Conservation (phyloP, 1,140 invertebrate genomes). For the Bombus difficillimus region DNA sequence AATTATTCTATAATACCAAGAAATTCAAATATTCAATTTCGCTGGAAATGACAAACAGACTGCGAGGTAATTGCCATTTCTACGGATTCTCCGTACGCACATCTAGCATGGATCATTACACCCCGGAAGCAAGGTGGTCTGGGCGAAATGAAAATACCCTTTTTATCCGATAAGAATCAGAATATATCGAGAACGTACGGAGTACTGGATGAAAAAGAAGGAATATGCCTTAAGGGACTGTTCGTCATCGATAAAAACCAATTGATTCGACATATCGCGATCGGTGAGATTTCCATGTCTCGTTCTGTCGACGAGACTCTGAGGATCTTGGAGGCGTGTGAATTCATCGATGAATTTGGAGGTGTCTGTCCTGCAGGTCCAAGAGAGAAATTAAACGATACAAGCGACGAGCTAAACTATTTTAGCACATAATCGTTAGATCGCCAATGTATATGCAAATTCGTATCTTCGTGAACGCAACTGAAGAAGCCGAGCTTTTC, state of each 20-base stretch:
- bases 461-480: neutral
- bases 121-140: conserved; percentile 96
- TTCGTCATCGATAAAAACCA: conserved; percentile 97
- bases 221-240: conserved; percentile 94
- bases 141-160: conserved; percentile 95
- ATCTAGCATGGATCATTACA: conserved; percentile 96
- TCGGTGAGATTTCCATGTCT: conserved; percentile 95
- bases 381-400: conserved; percentile 88
- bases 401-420: conserved; percentile 6
- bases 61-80: conserved; percentile 92
- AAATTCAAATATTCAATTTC: neutral
- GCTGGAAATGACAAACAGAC: conserved; percentile 45
- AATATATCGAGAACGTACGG: conserved; percentile 93
- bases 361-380: conserved; percentile 97
- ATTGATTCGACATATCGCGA: conserved; percentile 94
- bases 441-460: neutral
- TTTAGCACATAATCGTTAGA: conserved; percentile 21
- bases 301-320: conserved; percentile 94
- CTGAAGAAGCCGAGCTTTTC: neutral
- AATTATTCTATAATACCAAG: neutral
- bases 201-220: conserved; percentile 94
- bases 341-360: conserved; percentile 95
- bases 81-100: conserved; percentile 93
- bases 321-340: conserved; percentile 95
- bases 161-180: conserved; percentile 95